Conservation (phyloP, 2,797 vertebrate species). For the Sebastiscus albofasciatus region DNA sequence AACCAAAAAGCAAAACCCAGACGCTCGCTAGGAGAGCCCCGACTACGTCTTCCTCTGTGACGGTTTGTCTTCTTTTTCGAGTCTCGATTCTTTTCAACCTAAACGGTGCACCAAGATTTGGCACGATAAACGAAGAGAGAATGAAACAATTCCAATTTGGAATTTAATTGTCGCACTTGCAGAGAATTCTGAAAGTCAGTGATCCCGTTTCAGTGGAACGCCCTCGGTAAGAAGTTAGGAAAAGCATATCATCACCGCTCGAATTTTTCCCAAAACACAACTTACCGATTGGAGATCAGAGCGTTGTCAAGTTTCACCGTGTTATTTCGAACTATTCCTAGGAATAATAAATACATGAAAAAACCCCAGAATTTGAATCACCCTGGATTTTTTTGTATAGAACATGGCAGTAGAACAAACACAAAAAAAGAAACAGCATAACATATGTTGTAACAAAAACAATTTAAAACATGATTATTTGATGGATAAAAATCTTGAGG, state of each 20-base stretch:
- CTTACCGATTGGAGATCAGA: conserved; percentile 90
- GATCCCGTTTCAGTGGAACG: conserved; percentile 88
- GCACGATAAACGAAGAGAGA: conserved; percentile 96
- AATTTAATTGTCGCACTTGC: conserved; percentile 95
- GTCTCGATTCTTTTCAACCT: conserved; percentile 86
- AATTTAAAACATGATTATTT: conserved; percentile 62
- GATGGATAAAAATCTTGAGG: conserved; percentile 75
- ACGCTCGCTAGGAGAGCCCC: conserved; percentile 79
- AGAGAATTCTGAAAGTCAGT: conserved; percentile 96
- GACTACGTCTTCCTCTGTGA: conserved; percentile 76
- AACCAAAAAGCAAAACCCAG: conserved; percentile 74
- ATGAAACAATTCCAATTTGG: conserved; percentile 99
- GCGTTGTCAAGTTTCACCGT: conserved; percentile 96
- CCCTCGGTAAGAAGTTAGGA: conserved; percentile 90
- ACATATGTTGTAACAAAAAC: conserved; percentile 82
- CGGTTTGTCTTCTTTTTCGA: conserved; percentile 70
- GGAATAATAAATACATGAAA: conserved; percentile 99
- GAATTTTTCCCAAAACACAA: conserved; percentile 86
- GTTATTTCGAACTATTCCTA: conserved; percentile 99
- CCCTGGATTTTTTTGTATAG: conserved; percentile 94
- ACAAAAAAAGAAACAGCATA: conserved; percentile 87
- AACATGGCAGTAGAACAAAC: conserved; percentile 94
- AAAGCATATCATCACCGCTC: conserved; percentile 84
- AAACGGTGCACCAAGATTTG: conserved; percentile 94
- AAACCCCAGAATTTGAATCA: conserved; percentile 96